Base-by-base conservation (phyloP, 2,888 invertebrate genomes). In the Peribatodes rhomboidaria region DNA sequence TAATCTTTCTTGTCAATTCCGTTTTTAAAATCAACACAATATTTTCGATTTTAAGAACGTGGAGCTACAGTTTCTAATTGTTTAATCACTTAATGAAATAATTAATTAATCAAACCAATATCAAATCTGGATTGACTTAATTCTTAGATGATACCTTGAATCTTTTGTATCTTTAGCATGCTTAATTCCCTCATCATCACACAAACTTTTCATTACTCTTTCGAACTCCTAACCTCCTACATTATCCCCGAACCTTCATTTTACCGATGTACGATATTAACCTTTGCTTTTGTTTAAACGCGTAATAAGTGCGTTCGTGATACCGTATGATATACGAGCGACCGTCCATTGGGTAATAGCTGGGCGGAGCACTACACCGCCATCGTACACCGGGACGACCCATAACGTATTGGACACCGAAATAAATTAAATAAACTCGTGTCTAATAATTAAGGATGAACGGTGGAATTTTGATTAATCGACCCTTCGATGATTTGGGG, bases 391-490 rank as follows among this genome's bases (percentile, higher is more conserved):
- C 41, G 44, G 50, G 50, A 9, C 65, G 68, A 71, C 78, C 78
- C 76, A 73, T 74, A 75, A 70, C 58, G 63, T 69, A 69, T 71
- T 68, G 72, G 71, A 70, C 70, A 73, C 73, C 60, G 68, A 73
- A 80, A 80, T 80, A 78, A 80, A 79, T 79, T 80, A 80, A 81
- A 80, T 78, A 79, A 78, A 75, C 74, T 76, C 74, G 65, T 75
- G 78, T 81, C 79, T 82, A 81, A 80, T 80, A 82, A 82, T 81
- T 81, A 82, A 80, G 77, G 77, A 72, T 62, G 74, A 73, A 67
- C 74, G 74, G 75, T 76, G 80, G 79, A 79, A 74, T 76, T 81
- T 81, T 82, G 81, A 82, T 80, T 81, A 80, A 82, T 80, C 71
- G 80, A 55, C 69, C 59, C 67, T 67, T 20, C 50, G 55, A 67